Evolutionary conservation across 2,797 vertebrate genomes (phyloP), one percentile per base, ranked within the genome.

Genomic region (Phaenicophaeus curvirostris): DNA sequence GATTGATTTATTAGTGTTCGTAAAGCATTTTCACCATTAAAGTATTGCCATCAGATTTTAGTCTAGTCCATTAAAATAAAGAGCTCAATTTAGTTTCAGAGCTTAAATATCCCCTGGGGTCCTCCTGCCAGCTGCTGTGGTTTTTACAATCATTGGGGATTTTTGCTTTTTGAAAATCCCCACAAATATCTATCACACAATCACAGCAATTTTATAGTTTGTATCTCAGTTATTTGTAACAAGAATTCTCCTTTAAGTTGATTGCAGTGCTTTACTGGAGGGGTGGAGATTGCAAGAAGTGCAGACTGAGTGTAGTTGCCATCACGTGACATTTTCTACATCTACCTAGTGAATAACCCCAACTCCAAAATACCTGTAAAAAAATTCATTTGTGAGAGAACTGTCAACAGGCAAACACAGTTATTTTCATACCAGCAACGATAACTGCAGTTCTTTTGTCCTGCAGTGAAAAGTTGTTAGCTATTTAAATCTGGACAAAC

Each of bases 31-130:
- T 92, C 33, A 59, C 39, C 37, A 24, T 73, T 82, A 6, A 92
- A 80, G 33, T 71, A 27, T 76, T 91, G 66, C 55, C 27, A 46
- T 84, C 87, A 67, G 59, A 85, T 93, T 94, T 91, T 82, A 82
- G 79, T 86, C 73, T 75, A 88, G 37, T 59, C 16, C 48, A 27
- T 88, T 88, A 57, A 91, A 90, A 65, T 68, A 66, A 61, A 87
- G 23, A 83, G 21, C 51, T 91, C 21, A 4, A 9, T 93, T 85
- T 69, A 59, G 31, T 86, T 95, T 81, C 69, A 61, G 37, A 31
- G 89, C 51, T 93, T 88, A 84, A 69, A 89, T 77, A 58, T 44
- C 48, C 89, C 42, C 7, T 68, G 37, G 55, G 33, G 42, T 78
- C 39, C 28, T 69, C 21, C 53, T 91, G 69, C 25, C 33, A 79